A percentile compares a stretch with the other conserved stretches of the same genome.
Conservation (phyloP, 2,888 invertebrate species). For the Brachypterus glaber region DNA sequence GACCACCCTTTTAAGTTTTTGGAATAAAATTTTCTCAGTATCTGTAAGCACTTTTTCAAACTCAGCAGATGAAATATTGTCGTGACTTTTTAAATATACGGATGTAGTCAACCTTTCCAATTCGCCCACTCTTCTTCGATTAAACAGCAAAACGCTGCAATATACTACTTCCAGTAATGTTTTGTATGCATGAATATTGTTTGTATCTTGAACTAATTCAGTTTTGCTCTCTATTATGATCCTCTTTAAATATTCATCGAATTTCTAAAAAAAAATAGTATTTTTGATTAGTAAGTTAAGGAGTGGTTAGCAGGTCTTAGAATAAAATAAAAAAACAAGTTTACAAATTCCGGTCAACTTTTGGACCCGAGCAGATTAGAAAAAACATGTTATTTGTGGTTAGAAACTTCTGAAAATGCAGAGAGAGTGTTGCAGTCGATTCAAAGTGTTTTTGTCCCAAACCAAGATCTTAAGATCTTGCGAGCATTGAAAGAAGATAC, state of each 20-base stretch:
- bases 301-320: too few species aligned
- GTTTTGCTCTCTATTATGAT: not conserved
- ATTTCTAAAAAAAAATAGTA: too few species aligned
- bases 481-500: too few species aligned
- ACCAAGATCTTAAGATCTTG: too few species aligned
- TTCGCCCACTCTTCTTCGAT: not conserved
- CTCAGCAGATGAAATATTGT: not conserved
- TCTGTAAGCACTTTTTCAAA: not conserved
- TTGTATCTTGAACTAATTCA: not conserved
- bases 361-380: too few species aligned
- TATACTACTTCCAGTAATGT: not conserved
- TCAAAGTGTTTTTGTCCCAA: too few species aligned
- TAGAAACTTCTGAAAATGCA: too few species aligned
- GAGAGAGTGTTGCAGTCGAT: too few species aligned
- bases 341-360: too few species aligned
- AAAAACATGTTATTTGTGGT: too few species aligned
- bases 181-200: not conserved
- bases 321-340: too few species aligned
- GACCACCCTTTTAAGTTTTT: not conserved
- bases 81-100: not conserved
- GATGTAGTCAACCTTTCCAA: not conserved
- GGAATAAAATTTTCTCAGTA: not conserved
- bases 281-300: too few species aligned
- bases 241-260: not conserved
- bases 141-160: not conserved